A percentile compares a stretch with the other conserved stretches of the same genome.
Evolutionary conservation across 2,888 invertebrate species (phyloP).

Genomic region (Micoletzkya japonica): DNA sequence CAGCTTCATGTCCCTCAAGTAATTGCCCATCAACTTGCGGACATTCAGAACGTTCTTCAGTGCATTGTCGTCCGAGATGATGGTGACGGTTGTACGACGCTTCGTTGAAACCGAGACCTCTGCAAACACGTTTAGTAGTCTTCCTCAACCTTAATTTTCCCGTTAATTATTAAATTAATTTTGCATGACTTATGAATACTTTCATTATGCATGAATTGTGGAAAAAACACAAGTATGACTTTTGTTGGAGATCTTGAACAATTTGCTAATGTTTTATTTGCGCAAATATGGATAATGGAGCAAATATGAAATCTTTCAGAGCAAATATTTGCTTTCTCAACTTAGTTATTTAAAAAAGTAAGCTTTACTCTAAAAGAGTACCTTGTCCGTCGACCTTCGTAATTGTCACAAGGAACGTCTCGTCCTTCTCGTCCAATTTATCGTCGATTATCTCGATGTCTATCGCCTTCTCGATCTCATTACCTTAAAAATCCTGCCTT

Average conservation of each 20-base stretch:
- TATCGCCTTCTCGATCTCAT: conserved; percentile 68
- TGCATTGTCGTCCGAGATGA: conserved; percentile 69
- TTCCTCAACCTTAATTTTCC: conserved; percentile 4
- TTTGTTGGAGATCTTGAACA: not conserved
- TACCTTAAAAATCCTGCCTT: conserved; percentile 58
- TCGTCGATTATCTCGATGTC: conserved; percentile 71
- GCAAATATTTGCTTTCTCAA: not conserved
- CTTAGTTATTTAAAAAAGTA: not conserved
- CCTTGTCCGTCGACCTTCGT: conserved; percentile 29
- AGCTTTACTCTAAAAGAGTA: no score
- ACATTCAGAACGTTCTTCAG: conserved; percentile 48
- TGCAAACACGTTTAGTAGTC: no score
- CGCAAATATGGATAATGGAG: not conserved
- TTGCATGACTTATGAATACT: not conserved
- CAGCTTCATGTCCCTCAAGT: conserved; percentile 46
- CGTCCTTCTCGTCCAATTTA: conserved; percentile 71
- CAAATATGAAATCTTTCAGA: not conserved
- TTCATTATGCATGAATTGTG: not conserved
- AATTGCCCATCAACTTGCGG: conserved; percentile 43
- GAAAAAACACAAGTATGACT: not conserved
- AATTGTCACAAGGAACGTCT: conserved; percentile 70
- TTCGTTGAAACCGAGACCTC: conserved; percentile 67
- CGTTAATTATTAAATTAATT: not conserved
- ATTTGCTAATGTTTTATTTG: no score
- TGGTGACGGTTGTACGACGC: conserved; percentile 67